Evolutionary conservation across 2,113 vertebrate genomes (phyloP), one percentile per base, ranked within the genome.

Genomic region (Coptodon rendalli): DNA sequence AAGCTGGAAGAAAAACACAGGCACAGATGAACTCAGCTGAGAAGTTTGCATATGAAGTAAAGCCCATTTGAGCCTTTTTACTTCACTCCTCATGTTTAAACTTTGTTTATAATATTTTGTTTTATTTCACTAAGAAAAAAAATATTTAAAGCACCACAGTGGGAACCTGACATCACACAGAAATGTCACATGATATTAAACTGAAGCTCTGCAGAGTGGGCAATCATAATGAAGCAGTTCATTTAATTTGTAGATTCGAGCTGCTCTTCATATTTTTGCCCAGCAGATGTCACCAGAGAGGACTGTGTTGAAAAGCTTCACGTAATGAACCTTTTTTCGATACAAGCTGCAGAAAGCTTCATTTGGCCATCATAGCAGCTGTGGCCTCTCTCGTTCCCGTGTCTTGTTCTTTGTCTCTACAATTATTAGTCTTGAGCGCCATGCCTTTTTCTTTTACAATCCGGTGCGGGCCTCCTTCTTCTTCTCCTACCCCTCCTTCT

Each of bases 401-500:
- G 13, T 29, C 24, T 57, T 27, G 24, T 0, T 29, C 56, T 57
- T 29, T 57, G 56, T 29, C 24, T 29, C 56, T 57, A 57, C 56
- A 57, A 7, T 3, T 29, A 57, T 57, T 2, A 29, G 56, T 29
- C 1, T 57, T 29, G 0, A 29, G 24, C 56, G 0, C 13, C 24
- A 1, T 29, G 4, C 1, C 57, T 10, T 61, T 10, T 61, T 61
- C 8, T 19, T 31, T 34, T 34, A 4, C 50, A 53, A 3, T 53
- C 50, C 50, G 2, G 19, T n/a, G 19, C 9, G 5, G 50, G 3
- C 3, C 50, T 17, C 27, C 27, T 61, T 17, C 27, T 59, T 6
- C 56, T 31, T 31, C 14, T 6, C 9, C 9, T 52, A 8, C 57
- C 2, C 5, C 14, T 17, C 8, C 0, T 61, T 31, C 0, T 3